These are phyloP conservation scores for Scaptodrosophila latifasciaeformis DNA, from an alignment of 2,888 invertebrate species.

Conservation along the genomic window DNA sequence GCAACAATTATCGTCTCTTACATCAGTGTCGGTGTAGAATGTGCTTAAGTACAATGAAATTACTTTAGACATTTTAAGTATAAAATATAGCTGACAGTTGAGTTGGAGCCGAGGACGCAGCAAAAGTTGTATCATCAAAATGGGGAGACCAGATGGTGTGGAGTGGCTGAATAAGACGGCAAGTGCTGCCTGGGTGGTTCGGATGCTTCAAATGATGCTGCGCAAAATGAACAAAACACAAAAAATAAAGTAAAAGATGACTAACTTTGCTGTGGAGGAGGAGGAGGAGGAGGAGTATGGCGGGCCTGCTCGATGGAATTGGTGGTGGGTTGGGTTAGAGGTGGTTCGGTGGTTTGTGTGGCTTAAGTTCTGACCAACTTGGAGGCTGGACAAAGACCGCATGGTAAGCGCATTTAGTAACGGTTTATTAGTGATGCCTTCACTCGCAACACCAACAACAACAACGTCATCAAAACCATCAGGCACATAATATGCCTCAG, in stretches of 20 bases:
- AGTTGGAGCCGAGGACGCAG: conserved; percentile 33
- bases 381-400: background rate
- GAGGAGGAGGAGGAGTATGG: background rate
- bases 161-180: background rate
- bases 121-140: conserved; percentile 33
- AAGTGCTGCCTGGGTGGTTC: background rate
- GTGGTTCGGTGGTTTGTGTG: too few species aligned
- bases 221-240: conserved; percentile 31
- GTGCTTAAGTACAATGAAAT: conserved; percentile 59
- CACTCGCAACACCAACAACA: conserved; percentile 2
- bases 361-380: too few species aligned
- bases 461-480: conserved; percentile 4
- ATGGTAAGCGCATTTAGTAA: conserved; percentile 46
- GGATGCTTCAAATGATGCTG: conserved; percentile 39
- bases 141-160: conserved; percentile 11
- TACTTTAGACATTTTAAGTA: conserved; percentile 66
- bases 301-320: background rate
- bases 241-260: too few species aligned
- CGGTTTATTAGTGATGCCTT: conserved; percentile 30
- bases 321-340: too few species aligned
- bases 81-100: conserved; percentile 66
- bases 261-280: background rate
- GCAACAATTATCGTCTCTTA: too few species aligned
- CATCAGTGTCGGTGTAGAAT: background rate
- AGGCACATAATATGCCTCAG: too few species aligned